Base-by-base conservation (phyloP, 2,888 invertebrate genomes). In the Andricus quercusramuli region DNA sequence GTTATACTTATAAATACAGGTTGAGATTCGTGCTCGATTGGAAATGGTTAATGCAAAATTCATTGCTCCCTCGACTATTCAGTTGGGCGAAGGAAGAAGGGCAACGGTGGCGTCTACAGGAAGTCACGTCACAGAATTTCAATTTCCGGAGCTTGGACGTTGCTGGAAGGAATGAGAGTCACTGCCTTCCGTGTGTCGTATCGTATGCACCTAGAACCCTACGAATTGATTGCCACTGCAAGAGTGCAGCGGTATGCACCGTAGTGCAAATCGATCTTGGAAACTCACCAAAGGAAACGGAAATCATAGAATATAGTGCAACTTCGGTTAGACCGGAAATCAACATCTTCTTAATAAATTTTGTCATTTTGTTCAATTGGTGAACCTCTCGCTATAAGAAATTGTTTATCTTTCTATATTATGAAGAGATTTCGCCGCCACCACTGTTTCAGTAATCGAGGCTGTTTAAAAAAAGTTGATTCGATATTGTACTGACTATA, bases 101-200 rank as follows among this genome's bases (percentile, higher is more conserved):
- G 81, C 81, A 81, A 59, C 81, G 79, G 83, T 82, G 83, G 81
- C 83, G 80, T 84, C 78, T 83, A 79, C 79, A 82, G 83, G 83
- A 83, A 83, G 84, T 84, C 84, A 84, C 84, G 84, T 84, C 82
- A 84, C 83, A 82, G 83, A 84, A 82, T 84, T 83, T 83, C 83
- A 84, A 84, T 84, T 84, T 84, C 84, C 84, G 83, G 83, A 77
- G 79, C 82, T 80, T 65, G 83, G 84, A 82, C 82, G 81, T 74
- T 74, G 13, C 74, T 37, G 56, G 32, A 59, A 74, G 56, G 15
- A 74, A 74, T 74, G 74, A 77, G 83, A 82, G 81, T 78, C 82
- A 78, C 82, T 81, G 84, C 82, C 83, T 81, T 84, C 83, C 84
- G 82, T 80, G 79, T 83, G 83, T 74, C 74, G 74, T 74, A 22